Evolutionary conservation across 1,140 invertebrate species (phyloP), one percentile per base, ranked within the genome.

Genomic region (Orussus abietinus): DNA sequence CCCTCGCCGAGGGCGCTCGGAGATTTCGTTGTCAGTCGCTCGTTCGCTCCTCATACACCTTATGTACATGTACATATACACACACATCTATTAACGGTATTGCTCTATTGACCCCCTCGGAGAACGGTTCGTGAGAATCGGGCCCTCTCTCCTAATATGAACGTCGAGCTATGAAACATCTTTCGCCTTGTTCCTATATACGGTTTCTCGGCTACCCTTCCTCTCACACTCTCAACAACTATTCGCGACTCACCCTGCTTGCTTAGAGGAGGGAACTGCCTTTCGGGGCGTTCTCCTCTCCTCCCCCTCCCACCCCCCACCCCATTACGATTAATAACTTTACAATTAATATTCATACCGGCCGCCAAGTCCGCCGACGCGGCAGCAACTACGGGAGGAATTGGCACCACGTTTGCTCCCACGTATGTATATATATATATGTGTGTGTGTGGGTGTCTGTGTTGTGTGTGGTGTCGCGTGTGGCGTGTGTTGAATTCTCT

Each of bases 401-500:
- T 71, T 71, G 68, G 68, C 66, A 71, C 68, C 65, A 67, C 57
- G 56, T 66, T 71, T 69, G 66, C 67, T 71, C 66, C 67, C 67
- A 63, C 53, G 54, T 60, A 45, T 43, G 14, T 44, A 15, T 44
- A 25, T 25, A 17, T 43, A 29, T 37, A 29, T 43, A 42, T 42
- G 28, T 26, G 33, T 45, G 42, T 45, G 26, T 29, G 32, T 45
- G 25, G 42, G 39, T 37, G 29, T 32, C 22, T 47, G 30, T 38
- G 43, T 49, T n/a, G n/a, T n/a, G n/a, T n/a, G n/a, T n/a, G n/a
- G n/a, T n/a, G n/a, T n/a, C n/a, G n/a, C n/a, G n/a, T n/a, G n/a
- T n/a, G n/a, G n/a, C n/a, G n/a, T n/a, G n/a, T n/a, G n/a, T n/a
- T n/a, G n/a, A n/a, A n/a, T n/a, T n/a, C n/a, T n/a, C n/a, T n/a